Base-by-base conservation (phyloP, 2,888 invertebrate species). In the Lomographa bimaculata region DNA sequence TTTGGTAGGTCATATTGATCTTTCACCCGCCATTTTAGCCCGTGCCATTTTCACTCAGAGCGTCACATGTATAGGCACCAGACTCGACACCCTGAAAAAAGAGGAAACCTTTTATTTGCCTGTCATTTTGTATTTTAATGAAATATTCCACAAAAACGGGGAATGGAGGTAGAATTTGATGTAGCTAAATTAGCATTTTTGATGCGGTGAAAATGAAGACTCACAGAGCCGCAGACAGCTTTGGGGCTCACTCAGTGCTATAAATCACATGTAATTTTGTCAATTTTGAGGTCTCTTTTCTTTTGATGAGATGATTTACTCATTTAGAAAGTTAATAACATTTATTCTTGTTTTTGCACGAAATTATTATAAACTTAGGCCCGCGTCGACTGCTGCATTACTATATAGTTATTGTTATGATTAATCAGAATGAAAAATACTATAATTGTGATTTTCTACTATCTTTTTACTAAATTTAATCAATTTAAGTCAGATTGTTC, bases 1-100 rank as follows among this genome's bases (percentile, higher is more conserved):
- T 87, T 85, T 75, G 82, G 84, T 84, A 75, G 84, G 72, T 85
- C 79, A 86, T 89, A 90, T 89, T 90, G 89, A 90, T 90, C 89
- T 89, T 84, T 85, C 84, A 83, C 81, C 87, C 87, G 85, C 89
- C 89, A 87, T 89, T 86, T 87, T 86, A 84, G 72, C 71, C 66
- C 68, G 76, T 71, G 73, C 79, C 82, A 82, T 85, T 89, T 84
- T 85, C 78, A 77, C 81, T 82, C 64, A 71, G 67, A 76, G 82
- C 82, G 76, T 79, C 84, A 81, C 84, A 82, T 78, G 83, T 79
- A 80, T 64, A 54, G 49, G 39, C 44, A 74, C 72, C 65, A 66
- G 55, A 60, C 65, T 55, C 58, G 64, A 50, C 61, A 58, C 65
- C 54, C 70, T 69, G 65, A 68, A 69, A 73, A 77, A 80, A 79